Conservation (phyloP, 2,113 vertebrate genomes). For the Amia ocellicauda region DNA sequence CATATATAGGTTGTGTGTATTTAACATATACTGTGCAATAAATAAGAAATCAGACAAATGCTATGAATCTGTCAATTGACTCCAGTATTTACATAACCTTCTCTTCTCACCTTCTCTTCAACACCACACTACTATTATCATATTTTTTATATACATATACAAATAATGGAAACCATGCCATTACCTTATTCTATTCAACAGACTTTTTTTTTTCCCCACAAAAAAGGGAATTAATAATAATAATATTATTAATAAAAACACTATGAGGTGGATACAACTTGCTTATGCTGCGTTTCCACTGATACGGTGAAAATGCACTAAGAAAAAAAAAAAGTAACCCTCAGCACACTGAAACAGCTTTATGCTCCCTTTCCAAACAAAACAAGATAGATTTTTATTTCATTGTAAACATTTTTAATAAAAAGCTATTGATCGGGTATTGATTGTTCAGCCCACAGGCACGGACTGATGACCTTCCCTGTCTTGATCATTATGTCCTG, state of each 20-base stretch:
- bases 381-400: conserved; percentile 76
- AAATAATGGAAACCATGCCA: too few relatives aligned
- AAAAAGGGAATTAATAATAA: too few relatives aligned
- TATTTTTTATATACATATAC: too few relatives aligned
- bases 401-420: conserved; percentile 78
- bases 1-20: too few relatives aligned
- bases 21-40: too few relatives aligned
- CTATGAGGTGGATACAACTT: conserved; percentile 58
- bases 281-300: conserved; percentile 56
- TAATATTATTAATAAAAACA: conserved; percentile 56
- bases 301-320: conserved; percentile 53
- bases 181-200: too few relatives aligned
- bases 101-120: too few relatives aligned
- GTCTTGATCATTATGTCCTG: conserved; percentile 71
- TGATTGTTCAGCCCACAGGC: conserved; percentile 58
- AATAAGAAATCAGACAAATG: too few relatives aligned
- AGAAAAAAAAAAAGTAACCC: conserved; percentile 59
- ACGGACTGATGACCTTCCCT: conserved; percentile 55
- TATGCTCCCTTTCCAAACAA: conserved; percentile 46
- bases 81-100: too few relatives aligned
- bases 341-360: conserved; percentile 37
- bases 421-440: conserved; percentile 74
- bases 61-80: too few relatives aligned
- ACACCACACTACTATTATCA: too few relatives aligned
- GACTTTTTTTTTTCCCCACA: too few relatives aligned